Percentiles rank a stretch among this genome's conserved stretches.
phyloP scores from a whole-genome alignment of 1,140 invertebrate genomes.

The Tigriopus japonicus region DNA sequence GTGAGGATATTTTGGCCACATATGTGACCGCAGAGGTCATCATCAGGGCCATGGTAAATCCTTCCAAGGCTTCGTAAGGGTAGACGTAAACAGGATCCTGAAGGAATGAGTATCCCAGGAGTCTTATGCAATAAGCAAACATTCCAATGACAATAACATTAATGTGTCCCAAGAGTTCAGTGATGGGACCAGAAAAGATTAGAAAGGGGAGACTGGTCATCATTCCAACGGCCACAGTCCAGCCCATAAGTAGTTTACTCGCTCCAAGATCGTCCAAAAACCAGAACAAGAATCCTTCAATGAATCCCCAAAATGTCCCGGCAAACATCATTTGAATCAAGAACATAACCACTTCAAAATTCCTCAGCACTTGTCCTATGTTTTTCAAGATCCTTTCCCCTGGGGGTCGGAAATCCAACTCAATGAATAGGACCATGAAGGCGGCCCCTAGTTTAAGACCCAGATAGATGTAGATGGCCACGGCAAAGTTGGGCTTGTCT shows the following conservation, averaged over 20 bases:
- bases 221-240: constrained; percentile 57
- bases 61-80: constrained; percentile 62
- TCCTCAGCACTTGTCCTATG: constrained; percentile 45
- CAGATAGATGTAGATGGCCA: constrained; percentile 55
- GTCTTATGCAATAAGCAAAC: constrained; percentile 48
- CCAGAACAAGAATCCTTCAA: constrained; percentile 70
- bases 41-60: constrained; percentile 57
- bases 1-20: constrained; percentile 51
- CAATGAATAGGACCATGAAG: constrained; percentile 45
- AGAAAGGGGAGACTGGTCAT: constrained; percentile 53
- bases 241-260: constrained; percentile 54
- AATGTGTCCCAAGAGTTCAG: constrained; percentile 51
- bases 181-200: constrained; percentile 53
- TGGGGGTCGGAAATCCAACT: constrained; percentile 52
- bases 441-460: constrained; percentile 43
- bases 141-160: constrained; percentile 59
- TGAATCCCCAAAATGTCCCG: constrained; percentile 61
- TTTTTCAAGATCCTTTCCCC: constrained; percentile 46
- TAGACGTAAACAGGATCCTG: constrained; percentile 53
- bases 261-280: constrained; percentile 55
- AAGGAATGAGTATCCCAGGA: constrained; percentile 51
- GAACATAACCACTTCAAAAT: constrained; percentile 48
- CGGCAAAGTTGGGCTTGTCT: background rate
- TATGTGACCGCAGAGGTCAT: constrained; percentile 65
- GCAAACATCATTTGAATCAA: constrained; percentile 31